Evolutionary conservation across 1,140 invertebrate species (phyloP).

Genomic region (Melitaea cinxia): DNA sequence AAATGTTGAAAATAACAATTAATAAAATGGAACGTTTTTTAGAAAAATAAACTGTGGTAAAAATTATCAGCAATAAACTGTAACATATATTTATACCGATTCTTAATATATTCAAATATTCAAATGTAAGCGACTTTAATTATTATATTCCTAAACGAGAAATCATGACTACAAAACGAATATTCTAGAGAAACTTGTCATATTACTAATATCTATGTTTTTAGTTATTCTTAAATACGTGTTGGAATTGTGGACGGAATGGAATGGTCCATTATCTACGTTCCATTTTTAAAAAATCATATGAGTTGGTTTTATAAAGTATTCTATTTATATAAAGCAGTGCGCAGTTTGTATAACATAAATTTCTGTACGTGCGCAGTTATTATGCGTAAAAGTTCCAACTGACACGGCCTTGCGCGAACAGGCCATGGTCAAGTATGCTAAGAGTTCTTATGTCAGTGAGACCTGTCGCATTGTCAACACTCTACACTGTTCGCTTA

Average conservation of each 20-base stretch:
- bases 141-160: not conserved
- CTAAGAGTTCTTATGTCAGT: slow-evolving; percentile 26
- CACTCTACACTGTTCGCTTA: not conserved
- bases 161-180: not conserved
- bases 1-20: too few species aligned
- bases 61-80: too few species aligned
- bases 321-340: not conserved
- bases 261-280: not conserved
- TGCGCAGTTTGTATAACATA: not conserved
- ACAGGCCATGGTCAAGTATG: slow-evolving; percentile 55
- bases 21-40: too few species aligned
- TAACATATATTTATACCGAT: too few species aligned
- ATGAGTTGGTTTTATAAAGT: not conserved
- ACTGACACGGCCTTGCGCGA: slow-evolving; percentile 40
- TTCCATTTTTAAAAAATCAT: slow-evolving; percentile 1
- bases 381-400: slow-evolving; percentile 21
- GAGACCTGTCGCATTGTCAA: slow-evolving; percentile 22
- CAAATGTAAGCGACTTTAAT: not conserved
- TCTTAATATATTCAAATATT: not conserved
- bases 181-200: not conserved
- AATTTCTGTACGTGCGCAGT: slow-evolving; percentile 4
- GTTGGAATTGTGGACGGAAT: too few species aligned
- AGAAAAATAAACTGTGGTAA: too few species aligned
- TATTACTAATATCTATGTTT: not conserved
- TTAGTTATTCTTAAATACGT: not conserved